Evolutionary conservation across 2,113 vertebrate genomes (phyloP), one percentile per base, ranked within the genome.

Genomic region (Phocoena sinus): DNA sequence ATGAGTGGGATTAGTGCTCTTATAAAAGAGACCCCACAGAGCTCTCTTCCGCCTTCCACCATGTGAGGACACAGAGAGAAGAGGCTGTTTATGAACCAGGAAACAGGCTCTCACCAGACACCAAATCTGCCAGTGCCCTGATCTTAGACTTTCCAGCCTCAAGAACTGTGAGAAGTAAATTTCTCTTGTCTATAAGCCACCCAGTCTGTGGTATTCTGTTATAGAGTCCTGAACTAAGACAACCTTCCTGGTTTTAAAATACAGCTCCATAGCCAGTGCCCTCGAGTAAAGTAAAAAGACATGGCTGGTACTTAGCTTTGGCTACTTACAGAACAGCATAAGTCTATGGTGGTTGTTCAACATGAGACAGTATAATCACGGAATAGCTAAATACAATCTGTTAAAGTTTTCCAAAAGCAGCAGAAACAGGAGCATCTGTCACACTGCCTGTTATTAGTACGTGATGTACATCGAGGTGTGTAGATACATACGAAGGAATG

Each of bases 361-460:
- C 47, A 38, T 3, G 20, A 91, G 81, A 88, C 63, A 80, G 76
- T n/a, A 15, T 70, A 56, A 86, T 96, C 94, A 95, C 58, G 80
- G 41, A 96, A 86, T 38, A 97, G 74, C 77, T 90, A 79, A 97
- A 91, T 77, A 18, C 68, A 95, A 74, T 92, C 87, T 95, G 91
- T 28, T 84, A 31, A 0, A 0, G 87, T 97, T 97, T 98, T 62
- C 53, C 77, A 93, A 62, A 65, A 65, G 56, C 95, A 60, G 87
- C 38, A 94, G 91, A 91, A 91, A 68, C 77, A 38, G 77, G 36
- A 98, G 83, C 94, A 91, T 85, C 97, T 98, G 96, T 67, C 93
- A 60, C 56, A 60, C 74, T 94, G 23, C 85, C 92, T 95, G 76
- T 92, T 96, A 60, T 88, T 98, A 97, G 97, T 79, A 47, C 76